These are phyloP conservation scores for Halictus ligatus DNA, from an alignment of 2,888 invertebrate species.

Conservation along the genomic window DNA sequence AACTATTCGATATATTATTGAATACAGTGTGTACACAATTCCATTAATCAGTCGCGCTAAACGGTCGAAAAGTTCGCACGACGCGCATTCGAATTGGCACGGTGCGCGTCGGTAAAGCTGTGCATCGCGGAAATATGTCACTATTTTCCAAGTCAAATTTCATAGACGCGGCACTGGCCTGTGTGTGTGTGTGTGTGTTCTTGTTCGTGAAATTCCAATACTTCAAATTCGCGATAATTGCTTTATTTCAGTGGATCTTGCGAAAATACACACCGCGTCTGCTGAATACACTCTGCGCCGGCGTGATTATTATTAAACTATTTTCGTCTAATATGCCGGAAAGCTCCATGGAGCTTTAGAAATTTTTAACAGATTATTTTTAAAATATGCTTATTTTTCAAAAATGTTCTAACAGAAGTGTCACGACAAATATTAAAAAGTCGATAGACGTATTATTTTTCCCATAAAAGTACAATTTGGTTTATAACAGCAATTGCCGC, in stretches of 20 bases:
- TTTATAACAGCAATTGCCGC: too few species aligned
- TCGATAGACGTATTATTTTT: neutral
- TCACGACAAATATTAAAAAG: too few species aligned
- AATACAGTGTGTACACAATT: neutral
- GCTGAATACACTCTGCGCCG: too few species aligned
- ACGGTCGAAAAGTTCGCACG: neutral
- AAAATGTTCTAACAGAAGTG: neutral
- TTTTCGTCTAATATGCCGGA: neutral
- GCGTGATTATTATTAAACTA: neutral
- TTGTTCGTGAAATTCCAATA: neutral
- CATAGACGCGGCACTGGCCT: neutral
- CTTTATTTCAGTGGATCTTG: neutral
- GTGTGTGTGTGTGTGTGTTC: too few species aligned
- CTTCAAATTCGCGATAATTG: neutral
- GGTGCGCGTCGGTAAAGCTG: neutral
- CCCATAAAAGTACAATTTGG: too few species aligned
- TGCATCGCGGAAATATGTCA: neutral
- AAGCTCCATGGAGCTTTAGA: neutral
- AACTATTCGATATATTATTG: neutral
- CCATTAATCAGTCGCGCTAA: neutral
- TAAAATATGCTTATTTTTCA: neutral
- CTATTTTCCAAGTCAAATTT: constrained; percentile 9
- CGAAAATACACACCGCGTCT: neutral
- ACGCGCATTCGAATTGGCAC: neutral
- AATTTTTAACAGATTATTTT: neutral